These are phyloP conservation scores for Catocala fraxini DNA, from an alignment of 2,888 invertebrate genomes.

Conservation along the genomic window DNA sequence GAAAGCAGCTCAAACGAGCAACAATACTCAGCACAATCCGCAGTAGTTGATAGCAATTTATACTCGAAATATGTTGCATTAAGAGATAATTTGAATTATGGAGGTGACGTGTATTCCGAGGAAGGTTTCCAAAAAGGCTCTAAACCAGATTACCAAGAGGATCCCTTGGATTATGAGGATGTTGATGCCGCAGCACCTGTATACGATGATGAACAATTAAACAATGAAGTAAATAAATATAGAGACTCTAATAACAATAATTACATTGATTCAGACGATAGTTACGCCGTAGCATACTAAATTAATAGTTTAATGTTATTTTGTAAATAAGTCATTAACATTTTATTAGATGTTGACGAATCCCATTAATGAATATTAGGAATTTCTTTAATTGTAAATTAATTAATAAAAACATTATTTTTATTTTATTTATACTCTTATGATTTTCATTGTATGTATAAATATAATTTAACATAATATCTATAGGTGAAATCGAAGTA, in stretches of 20 bases:
- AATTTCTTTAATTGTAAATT: too few species aligned
- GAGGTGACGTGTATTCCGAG: slow-evolving; percentile 62
- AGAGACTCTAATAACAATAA: slow-evolving; percentile 71
- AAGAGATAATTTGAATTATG: slow-evolving; percentile 61
- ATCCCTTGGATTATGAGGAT: slow-evolving; percentile 56
- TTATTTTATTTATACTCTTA: too few species aligned
- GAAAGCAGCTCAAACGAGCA: slow-evolving; percentile 27
- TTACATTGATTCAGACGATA: slow-evolving; percentile 65
- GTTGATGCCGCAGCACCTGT: slow-evolving; percentile 57
- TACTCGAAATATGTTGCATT: slow-evolving; percentile 62
- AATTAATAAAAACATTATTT: too few species aligned
- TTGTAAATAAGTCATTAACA: slow-evolving; percentile 19
- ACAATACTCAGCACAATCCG: slow-evolving; percentile 30
- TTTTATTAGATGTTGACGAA: too few species aligned
- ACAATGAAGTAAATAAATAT: slow-evolving; percentile 48
- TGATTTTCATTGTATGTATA: too few species aligned
- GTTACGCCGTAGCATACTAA: slow-evolving; percentile 68
- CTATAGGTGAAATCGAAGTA: too few species aligned
- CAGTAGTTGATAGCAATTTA: slow-evolving; percentile 48
- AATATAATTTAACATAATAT: too few species aligned
- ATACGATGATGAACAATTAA: slow-evolving; percentile 65
- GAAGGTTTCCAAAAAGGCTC: slow-evolving; percentile 47
- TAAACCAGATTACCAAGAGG: slow-evolving; percentile 45
- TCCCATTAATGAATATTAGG: too few species aligned
- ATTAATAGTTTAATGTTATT: neutral